These are phyloP conservation scores for Bursaphelenchus mucronatus DNA, from an alignment of 1,140 invertebrate species.

Conservation along the genomic window DNA sequence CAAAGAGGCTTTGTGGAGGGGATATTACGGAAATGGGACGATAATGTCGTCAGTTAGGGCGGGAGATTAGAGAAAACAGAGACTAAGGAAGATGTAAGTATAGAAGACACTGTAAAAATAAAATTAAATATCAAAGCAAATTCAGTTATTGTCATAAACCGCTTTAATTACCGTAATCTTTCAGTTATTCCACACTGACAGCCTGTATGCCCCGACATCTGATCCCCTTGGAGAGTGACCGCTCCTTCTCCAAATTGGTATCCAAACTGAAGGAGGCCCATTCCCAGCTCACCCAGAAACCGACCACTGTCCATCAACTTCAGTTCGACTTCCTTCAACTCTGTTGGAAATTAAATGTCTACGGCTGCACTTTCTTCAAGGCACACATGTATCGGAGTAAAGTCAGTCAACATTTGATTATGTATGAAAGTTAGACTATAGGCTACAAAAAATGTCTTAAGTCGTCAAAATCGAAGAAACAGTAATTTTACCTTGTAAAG, in stretches of 20 bases:
- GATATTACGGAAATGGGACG: not conserved
- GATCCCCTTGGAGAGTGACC: conserved; percentile 26
- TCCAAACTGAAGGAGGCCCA: conserved; percentile 30
- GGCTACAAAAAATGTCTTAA: not conserved
- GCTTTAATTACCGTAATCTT: too few species aligned
- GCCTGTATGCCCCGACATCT: conserved; percentile 33
- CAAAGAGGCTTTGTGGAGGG: not conserved
- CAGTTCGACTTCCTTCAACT: conserved; percentile 37
- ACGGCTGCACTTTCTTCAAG: conserved; percentile 41
- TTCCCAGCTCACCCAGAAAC: conserved; percentile 10
- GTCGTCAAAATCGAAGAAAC: not conserved
- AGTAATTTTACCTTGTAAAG: not conserved
- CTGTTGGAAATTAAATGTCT: conserved; percentile 42
- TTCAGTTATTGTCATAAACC: not conserved
- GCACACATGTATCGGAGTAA: conserved; percentile 45
- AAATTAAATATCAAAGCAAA: conserved; percentile 6
- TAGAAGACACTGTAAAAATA: conserved; percentile 1
- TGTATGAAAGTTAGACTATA: conserved; percentile 1
- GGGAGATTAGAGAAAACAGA: not conserved
- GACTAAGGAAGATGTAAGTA: not conserved
- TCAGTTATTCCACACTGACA: conserved; percentile 17
- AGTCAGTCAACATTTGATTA: conserved; percentile 29
- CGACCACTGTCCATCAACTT: conserved; percentile 28
- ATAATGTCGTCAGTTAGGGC: not conserved
- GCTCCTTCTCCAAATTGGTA: conserved; percentile 22